Evolutionary conservation across 2,888 invertebrate species (phyloP).

Genomic region (Drosophila flavopinicola): DNA sequence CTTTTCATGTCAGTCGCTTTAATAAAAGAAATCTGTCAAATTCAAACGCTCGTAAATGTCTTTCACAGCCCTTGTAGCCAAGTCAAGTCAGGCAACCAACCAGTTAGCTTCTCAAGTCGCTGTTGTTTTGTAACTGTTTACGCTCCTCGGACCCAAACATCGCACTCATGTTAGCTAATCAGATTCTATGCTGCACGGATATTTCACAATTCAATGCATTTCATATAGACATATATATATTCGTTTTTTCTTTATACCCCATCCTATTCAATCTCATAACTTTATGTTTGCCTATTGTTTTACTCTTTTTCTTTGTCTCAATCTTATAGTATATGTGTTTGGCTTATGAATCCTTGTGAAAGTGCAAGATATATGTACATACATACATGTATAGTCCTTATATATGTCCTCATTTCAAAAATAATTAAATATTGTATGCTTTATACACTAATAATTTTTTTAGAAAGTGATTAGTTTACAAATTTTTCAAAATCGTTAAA

Average conservation of each 20-base stretch:
- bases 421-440: too few relatives aligned
- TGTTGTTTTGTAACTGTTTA: conserved; percentile 54
- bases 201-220: conserved; percentile 63
- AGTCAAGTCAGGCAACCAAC: conserved; percentile 13
- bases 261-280: neutral
- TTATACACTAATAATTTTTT: too few relatives aligned
- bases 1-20: conserved; percentile 62
- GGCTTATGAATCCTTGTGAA: neutral
- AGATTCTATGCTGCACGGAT: conserved; percentile 54
- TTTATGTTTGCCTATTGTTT: neutral
- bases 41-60: conserved; percentile 76
- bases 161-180: conserved; percentile 57
- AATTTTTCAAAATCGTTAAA: too few relatives aligned
- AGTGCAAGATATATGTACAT: neutral
- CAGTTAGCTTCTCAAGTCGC: neutral
- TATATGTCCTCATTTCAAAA: too few relatives aligned
- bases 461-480: too few relatives aligned
- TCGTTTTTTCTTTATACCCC: conserved; percentile 10
- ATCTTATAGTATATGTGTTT: neutral
- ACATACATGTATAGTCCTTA: neutral
- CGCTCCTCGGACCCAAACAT: conserved; percentile 3
- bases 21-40: conserved; percentile 78
- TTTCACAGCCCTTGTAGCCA: conserved; percentile 40
- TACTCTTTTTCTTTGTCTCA: neutral
- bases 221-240: conserved; percentile 2